Base-by-base conservation (phyloP, 2,888 invertebrate genomes). In the Cynaeus angustus region DNA sequence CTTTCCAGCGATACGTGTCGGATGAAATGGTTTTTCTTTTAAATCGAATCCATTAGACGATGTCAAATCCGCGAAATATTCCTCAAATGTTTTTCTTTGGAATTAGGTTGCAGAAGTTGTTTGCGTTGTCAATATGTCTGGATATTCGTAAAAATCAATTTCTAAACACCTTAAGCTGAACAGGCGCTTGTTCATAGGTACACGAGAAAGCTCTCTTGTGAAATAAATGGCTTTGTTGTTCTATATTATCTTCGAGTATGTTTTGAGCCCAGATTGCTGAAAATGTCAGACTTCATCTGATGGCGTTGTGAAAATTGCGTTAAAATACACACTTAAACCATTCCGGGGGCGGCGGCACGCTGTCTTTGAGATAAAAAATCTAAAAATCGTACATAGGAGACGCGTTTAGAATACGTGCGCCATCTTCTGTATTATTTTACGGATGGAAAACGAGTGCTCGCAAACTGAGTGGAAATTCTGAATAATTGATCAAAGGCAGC, bases 401-500 rank as follows among this genome's bases (percentile, higher is more conserved):
- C 66, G 61, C 52, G 55, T 56, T n/a, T 52, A 53, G 41, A 41
- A 48, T 48, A 12, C 45, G 48, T 28, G 55, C 68, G 38, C 41
- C 28, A 38, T 68, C 53, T 50, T 67, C 12, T 28, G 38, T 50
- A 12, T 65, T 71, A 48, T 33, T 64, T 13, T 64, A 48, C 68
- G 75, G 80, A 81, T 80, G 79, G 78, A 79, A 77, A 79, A 79
- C 74, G 75, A 78, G 76, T 78, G 75, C 76, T 78, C 72, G 77
- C 78, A 79, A 81, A 81, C 79, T 80, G 81, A 81, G 81, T 79
- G 79, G 76, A 79, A 80, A 79, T 74, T 77, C 74, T 83, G 78
- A 82, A 82, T 83, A 82, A 82, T 82, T 82, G 81, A 83, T 82
- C 82, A 82, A 83, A 83, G 78, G 74, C 74, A 75, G 65, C 66